A percentile compares a stretch with the other conserved stretches of the same genome.
phyloP scores from a whole-genome alignment of 1,140 invertebrate genomes.

The Ylistrum balloti region DNA sequence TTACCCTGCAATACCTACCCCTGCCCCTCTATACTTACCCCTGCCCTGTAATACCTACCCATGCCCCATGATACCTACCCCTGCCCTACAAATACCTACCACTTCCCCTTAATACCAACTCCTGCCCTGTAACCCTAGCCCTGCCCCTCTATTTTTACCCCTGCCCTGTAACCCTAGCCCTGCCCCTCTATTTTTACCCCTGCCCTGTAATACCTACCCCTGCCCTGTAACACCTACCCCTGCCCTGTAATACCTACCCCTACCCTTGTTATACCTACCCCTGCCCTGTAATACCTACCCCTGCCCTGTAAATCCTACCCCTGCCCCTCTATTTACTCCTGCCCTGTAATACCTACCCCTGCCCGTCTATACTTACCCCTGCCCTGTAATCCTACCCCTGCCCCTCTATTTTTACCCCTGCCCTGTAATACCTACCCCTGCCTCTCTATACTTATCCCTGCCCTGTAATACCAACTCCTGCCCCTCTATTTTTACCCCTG shows the following conservation, averaged over 20 bases:
- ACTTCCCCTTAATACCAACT: no score
- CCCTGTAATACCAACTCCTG: no score
- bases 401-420: conserved; percentile 81
- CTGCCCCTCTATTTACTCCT: no score
- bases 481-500: conserved; percentile 68
- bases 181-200: no score
- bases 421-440: conserved; percentile 86
- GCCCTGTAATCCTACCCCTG: no score
- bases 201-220: conserved; percentile 79
- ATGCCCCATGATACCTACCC: conserved; percentile 90
- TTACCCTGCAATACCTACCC: conserved; percentile 67
- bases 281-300: conserved; percentile 87
- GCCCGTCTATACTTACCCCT: conserved; percentile 86
- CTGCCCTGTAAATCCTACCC: no score
- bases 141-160: no score
- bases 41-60: conserved; percentile 98
- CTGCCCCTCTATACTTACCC: conserved; percentile 92
- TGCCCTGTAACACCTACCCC: conserved; percentile 87
- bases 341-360: conserved; percentile 87
- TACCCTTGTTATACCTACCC: conserved; percentile 83
- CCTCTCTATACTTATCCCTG: conserved; percentile 87
- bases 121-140: no score
- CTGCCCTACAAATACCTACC: conserved; percentile 76
- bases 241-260: conserved; percentile 88
- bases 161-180: no score